Conservation (phyloP, 2,888 invertebrate species). For the Carcina quercana region DNA sequence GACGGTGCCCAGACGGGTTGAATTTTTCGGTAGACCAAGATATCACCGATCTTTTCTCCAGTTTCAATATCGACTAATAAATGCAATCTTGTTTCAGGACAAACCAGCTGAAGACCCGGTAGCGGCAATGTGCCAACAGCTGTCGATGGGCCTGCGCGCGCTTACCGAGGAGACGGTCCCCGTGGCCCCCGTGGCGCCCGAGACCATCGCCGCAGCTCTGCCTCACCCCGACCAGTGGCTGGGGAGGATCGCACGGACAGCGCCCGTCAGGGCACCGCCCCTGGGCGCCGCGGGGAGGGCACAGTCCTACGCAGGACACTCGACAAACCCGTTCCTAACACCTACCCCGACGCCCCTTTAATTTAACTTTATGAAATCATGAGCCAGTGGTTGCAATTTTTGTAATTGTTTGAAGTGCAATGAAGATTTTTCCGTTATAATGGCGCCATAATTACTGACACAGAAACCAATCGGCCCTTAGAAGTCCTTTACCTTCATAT, state of each 20-base stretch:
- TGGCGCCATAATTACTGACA: too few relatives aligned
- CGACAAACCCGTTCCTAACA: slow-evolving; percentile 39
- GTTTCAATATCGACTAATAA: background rate
- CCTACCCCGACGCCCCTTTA: slow-evolving; percentile 24
- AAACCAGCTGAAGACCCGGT: slow-evolving; percentile 63
- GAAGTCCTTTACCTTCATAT: too few relatives aligned
- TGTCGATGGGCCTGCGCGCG: slow-evolving; percentile 83
- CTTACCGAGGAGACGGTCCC: slow-evolving; percentile 73
- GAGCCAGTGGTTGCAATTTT: too few relatives aligned
- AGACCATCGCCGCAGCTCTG: slow-evolving; percentile 51
- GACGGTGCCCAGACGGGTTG: too few relatives aligned
- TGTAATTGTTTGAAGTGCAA: too few relatives aligned
- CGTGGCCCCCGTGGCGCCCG: slow-evolving; percentile 29
- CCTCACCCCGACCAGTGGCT: slow-evolving; percentile 91
- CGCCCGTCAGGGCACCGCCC: slow-evolving; percentile 62
- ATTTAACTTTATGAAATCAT: too few relatives aligned
- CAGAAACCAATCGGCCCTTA: too few relatives aligned
- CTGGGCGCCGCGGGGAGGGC: slow-evolving; percentile 63
- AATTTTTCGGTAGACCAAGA: too few relatives aligned
- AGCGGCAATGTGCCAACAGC: slow-evolving; percentile 87
- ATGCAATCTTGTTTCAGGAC: slow-evolving; percentile 14
- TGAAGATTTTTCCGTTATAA: too few relatives aligned
- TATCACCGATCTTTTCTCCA: background rate
- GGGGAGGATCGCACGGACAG: slow-evolving; percentile 79
- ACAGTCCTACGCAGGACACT: slow-evolving; percentile 42